Conservation (phyloP, 2,113 vertebrate genomes). For the Tychaedon coryphoeus region DNA sequence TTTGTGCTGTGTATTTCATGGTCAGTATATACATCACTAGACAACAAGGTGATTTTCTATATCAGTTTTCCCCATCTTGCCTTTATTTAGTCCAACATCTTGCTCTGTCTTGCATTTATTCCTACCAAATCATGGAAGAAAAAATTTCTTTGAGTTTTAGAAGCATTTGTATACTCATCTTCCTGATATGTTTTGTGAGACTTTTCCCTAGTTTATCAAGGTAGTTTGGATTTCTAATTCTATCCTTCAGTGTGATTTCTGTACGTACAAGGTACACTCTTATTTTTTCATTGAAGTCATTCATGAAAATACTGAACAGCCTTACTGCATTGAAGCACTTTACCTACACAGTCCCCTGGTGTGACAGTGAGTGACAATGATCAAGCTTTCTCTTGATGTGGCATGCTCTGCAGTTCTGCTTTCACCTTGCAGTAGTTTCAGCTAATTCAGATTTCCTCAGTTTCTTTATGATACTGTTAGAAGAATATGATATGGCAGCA, state of each 20-base stretch:
- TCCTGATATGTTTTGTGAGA: not conserved
- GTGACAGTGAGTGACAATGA: not conserved
- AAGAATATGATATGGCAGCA: not conserved
- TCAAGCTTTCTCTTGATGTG: fast-evolving
- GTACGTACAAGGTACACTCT: not conserved
- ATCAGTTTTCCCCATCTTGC: not conserved
- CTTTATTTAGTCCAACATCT: not conserved
- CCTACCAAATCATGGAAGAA: not conserved
- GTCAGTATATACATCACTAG: not conserved
- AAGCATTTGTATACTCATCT: not conserved
- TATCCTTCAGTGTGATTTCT: not conserved
- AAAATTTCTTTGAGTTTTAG: not conserved
- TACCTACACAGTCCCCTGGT: not conserved
- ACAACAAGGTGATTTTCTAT: not conserved
- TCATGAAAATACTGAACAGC: not conserved
- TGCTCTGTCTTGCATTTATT: not conserved
- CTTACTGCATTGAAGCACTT: not conserved
- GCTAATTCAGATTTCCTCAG: not conserved
- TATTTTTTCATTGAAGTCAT: not conserved
- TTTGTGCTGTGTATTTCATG: not conserved
- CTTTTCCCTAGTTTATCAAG: not conserved
- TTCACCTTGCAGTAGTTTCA: not conserved
- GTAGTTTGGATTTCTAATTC: not conserved
- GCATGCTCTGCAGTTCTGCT: not conserved
- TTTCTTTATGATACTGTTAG: not conserved